Base-by-base conservation (phyloP, 2,797 vertebrate species). In the Nyctibius grandis region DNA sequence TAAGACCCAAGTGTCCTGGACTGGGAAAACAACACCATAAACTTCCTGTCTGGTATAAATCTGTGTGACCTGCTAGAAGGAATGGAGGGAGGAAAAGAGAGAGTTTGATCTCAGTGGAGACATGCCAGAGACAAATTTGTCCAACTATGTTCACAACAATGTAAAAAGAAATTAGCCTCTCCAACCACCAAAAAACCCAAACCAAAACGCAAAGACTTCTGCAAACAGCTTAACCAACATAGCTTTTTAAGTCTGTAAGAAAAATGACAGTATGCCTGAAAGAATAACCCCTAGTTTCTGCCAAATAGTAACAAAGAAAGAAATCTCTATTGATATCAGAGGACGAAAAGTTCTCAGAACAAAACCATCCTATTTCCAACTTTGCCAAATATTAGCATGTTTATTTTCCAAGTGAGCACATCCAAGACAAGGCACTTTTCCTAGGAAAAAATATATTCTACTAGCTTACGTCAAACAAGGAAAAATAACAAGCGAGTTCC, bases 341-440 rank as follows among this genome's bases (percentile, higher is more conserved):
- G 9, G 50, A 89, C 53, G 28, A 82, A 67, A 81, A 91, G 36
- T 65, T 87, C 48, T 89, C 40, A 78, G 75, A 83, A 93, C n/a
- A 92, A 73, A 91, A 11, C 19, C 28, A 79, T 75, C 42, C 29
- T 63, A 74, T 56, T 56, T 84, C 68, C 61, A 85, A 11, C 34
- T 77, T 88, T 77, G 36, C 23, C 87, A 75, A 88, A 84, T 61
- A 20, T 38, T 60, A 60, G 45, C 1, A 0, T 63, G 44, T 92
- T 95, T 95, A 61, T 95, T 97, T 93, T 96, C 83, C 65, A 61
- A 77, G 34, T 31, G 51, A 94, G 59, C 48, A 26, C 34, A 63
- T 83, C 82, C 69, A 94, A 79, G 45, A 57, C 47, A 81, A 94
- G 83, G 50, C 29, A 85, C 9, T 90, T 91, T 72, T 94, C 72